A percentile compares a stretch with the other conserved stretches of the same genome.
phyloP scores from a whole-genome alignment of 1,140 invertebrate species.

The Trachymyrmex cornetzi region DNA sequence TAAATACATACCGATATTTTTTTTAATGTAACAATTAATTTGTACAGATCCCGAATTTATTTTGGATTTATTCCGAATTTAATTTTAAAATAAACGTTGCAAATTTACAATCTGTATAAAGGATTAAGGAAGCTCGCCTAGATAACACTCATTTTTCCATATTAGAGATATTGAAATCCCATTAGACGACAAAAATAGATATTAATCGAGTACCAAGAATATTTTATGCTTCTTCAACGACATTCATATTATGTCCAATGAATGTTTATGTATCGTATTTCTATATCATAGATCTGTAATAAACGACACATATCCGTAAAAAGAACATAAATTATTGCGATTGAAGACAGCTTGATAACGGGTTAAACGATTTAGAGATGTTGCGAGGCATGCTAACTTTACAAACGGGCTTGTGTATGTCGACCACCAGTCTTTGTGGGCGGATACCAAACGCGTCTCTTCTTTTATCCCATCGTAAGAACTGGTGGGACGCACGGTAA shows the following conservation, averaged over 20 bases:
- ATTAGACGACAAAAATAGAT: not conserved
- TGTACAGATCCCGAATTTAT: no score
- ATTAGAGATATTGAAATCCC: not conserved
- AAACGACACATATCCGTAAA: not conserved
- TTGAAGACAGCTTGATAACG: not conserved
- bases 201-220: not conserved
- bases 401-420: not conserved
- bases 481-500: slow-evolving; percentile 4
- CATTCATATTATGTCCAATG: not conserved
- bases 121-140: not conserved
- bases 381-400: slow-evolving; percentile 14
- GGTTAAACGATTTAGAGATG: slow-evolving; percentile 33
- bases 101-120: no score
- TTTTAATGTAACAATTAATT: no score
- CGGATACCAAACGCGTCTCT: not conserved
- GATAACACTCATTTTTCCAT: not conserved
- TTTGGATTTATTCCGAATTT: no score
- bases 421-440: not conserved
- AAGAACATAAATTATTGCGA: not conserved
- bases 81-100: no score
- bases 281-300: not conserved
- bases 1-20: no score
- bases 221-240: not conserved
- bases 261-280: not conserved
- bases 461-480: slow-evolving; percentile 43